phyloP scores from a whole-genome alignment of 2,113 vertebrate species.

The Stegastes partitus region DNA sequence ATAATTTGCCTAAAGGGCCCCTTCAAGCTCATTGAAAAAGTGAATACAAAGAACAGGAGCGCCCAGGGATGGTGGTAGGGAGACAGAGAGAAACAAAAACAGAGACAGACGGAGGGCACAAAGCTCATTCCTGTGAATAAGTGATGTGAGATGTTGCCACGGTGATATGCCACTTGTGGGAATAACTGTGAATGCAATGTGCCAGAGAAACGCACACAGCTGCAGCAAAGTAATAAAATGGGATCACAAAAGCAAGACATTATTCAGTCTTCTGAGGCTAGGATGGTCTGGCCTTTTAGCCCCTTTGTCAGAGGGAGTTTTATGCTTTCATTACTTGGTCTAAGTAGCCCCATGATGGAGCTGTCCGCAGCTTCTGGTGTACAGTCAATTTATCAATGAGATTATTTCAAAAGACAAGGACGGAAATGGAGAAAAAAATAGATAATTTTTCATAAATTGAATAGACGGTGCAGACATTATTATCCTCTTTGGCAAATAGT shows the following conservation, averaged over 20 bases:
- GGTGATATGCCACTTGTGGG: conserved; percentile 68
- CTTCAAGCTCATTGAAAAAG: conserved; percentile 26
- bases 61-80: conserved; percentile 17
- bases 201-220: conserved; percentile 48
- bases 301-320: conserved; percentile 54
- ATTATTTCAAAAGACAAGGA: conserved; percentile 21
- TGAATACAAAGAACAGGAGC: background rate
- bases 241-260: conserved; percentile 62
- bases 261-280: conserved; percentile 45
- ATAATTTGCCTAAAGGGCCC: background rate
- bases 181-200: conserved; percentile 64
- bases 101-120: conserved; percentile 43
- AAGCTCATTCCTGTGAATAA: conserved; percentile 61
- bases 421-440: background rate
- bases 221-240: conserved; percentile 60
- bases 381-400: conserved; percentile 24
- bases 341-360: conserved; percentile 42
- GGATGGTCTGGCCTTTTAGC: conserved; percentile 32
- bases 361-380: conserved; percentile 5
- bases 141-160: conserved; percentile 65
- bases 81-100: conserved; percentile 22
- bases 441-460: background rate
- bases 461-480: background rate
- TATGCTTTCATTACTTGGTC: conserved; percentile 62
- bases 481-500: background rate